Percentiles rank a stretch among this genome's conserved stretches.
phyloP scores from a whole-genome alignment of 2,113 vertebrate genomes.

The Toxotes chatareus region DNA sequence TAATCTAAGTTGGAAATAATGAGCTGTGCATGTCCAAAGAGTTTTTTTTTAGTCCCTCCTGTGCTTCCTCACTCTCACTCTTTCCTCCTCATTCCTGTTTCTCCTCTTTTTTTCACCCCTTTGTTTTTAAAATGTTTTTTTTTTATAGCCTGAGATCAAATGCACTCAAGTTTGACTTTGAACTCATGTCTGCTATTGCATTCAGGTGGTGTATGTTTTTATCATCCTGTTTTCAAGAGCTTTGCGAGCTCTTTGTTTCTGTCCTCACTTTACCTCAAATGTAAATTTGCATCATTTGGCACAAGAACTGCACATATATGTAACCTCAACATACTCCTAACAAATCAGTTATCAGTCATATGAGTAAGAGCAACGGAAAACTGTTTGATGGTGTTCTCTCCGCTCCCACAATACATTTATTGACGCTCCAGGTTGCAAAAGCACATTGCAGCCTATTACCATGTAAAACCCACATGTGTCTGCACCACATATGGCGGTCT shows the following conservation, averaged over 20 bases:
- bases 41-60: slow-evolving; percentile 25
- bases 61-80: slow-evolving; percentile 6
- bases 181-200: slow-evolving; percentile 44
- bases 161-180: slow-evolving; percentile 46
- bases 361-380: not conserved
- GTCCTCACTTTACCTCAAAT: slow-evolving; percentile 6
- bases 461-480: slow-evolving; percentile 42
- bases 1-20: slow-evolving; percentile 60
- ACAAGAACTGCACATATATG: not conserved
- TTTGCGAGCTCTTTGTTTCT: slow-evolving; percentile 16
- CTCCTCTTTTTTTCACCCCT: slow-evolving; percentile 4
- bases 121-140: slow-evolving; percentile 34
- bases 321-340: not conserved
- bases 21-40: slow-evolving; percentile 42
- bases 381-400: slow-evolving; percentile 1
- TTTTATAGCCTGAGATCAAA: too few relatives aligned
- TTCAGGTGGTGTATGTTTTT: slow-evolving; percentile 47
- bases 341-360: not conserved
- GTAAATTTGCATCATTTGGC: not conserved
- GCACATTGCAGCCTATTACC: slow-evolving; percentile 27
- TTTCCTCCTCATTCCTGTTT: not conserved
- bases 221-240: slow-evolving; percentile 13
- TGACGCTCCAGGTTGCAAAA: slow-evolving; percentile 33
- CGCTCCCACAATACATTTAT: not conserved
- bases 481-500: slow-evolving; percentile 38